These are phyloP conservation scores for Troglohyphantes excavatus DNA, from an alignment of 2,888 invertebrate genomes.

Conservation along the genomic window DNA sequence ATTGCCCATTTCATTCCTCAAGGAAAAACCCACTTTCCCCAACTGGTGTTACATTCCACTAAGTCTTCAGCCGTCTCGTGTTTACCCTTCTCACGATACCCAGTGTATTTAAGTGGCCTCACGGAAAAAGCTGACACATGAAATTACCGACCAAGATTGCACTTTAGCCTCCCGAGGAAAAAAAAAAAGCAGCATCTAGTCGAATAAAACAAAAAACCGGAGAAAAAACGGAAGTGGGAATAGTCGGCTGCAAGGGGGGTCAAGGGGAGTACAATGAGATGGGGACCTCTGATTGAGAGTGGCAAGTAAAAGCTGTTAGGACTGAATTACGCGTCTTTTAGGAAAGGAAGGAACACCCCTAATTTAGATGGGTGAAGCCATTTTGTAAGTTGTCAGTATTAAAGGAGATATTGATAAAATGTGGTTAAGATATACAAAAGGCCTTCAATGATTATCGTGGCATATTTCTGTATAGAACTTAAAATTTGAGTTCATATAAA, in stretches of 20 bases:
- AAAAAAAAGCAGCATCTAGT: not conserved
- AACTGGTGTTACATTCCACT: too few species aligned
- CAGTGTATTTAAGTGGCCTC: conserved; percentile 17
- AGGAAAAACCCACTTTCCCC: too few species aligned
- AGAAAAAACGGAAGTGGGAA: not conserved
- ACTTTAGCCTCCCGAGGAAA: conserved; percentile 13
- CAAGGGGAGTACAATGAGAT: not conserved
- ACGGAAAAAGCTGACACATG: conserved; percentile 53
- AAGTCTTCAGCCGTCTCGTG: not conserved
- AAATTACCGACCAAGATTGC: conserved; percentile 50
- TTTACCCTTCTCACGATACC: not conserved
- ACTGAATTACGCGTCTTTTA: not conserved
- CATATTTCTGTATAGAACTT: not conserved
- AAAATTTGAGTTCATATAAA: too few species aligned
- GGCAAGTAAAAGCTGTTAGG: conserved; percentile 55
- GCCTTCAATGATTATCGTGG: not conserved
- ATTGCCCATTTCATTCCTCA: too few species aligned
- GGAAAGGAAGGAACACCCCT: not conserved
- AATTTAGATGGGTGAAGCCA: conserved; percentile 19
- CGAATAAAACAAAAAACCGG: conserved; percentile 4
- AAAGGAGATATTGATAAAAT: too few species aligned
- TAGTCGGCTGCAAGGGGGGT: not conserved
- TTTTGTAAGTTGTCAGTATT: not conserved
- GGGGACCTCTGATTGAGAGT: conserved; percentile 36
- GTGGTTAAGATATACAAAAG: not conserved